A percentile compares a stretch with the other conserved stretches of the same genome.
phyloP scores from a whole-genome alignment of 2,797 vertebrate genomes.

The Micrastur ruficollis region DNA sequence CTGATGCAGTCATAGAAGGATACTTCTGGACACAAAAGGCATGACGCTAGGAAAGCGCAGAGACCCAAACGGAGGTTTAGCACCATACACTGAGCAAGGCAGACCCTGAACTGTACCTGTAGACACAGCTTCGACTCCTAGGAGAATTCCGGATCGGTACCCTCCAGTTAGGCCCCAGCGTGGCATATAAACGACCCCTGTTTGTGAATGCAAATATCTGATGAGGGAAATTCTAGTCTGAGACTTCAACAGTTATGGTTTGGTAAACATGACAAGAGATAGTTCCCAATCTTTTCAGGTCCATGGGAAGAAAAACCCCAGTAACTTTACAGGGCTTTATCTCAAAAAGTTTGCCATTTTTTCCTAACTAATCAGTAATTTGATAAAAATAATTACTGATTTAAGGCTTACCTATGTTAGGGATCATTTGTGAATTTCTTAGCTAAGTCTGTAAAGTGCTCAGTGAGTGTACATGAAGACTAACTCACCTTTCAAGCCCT shows the following conservation, averaged over 20 bases:
- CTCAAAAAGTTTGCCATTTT: background rate
- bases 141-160: conserved; percentile 90
- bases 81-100: background rate
- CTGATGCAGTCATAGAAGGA: background rate
- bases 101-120: conserved; percentile 83
- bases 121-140: conserved; percentile 88
- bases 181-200: conserved; percentile 95
- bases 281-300: background rate
- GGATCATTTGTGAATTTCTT: background rate
- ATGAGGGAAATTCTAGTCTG: conserved; percentile 11
- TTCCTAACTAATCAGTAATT: background rate
- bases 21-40: background rate
- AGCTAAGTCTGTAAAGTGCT: conserved; percentile 12
- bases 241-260: background rate
- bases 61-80: background rate
- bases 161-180: conserved; percentile 95
- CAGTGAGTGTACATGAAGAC: conserved; percentile 34
- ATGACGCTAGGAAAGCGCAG: background rate
- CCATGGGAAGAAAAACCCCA: background rate
- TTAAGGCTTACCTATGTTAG: background rate
- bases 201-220: conserved; percentile 76
- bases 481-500: conserved; percentile 90
- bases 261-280: background rate
- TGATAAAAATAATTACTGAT: background rate
- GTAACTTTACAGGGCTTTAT: background rate